A percentile compares a stretch with the other conserved stretches of the same genome.
These are phyloP conservation scores for Apodemia mormo DNA, from an alignment of 2,888 invertebrate species.

Conservation along the genomic window DNA sequence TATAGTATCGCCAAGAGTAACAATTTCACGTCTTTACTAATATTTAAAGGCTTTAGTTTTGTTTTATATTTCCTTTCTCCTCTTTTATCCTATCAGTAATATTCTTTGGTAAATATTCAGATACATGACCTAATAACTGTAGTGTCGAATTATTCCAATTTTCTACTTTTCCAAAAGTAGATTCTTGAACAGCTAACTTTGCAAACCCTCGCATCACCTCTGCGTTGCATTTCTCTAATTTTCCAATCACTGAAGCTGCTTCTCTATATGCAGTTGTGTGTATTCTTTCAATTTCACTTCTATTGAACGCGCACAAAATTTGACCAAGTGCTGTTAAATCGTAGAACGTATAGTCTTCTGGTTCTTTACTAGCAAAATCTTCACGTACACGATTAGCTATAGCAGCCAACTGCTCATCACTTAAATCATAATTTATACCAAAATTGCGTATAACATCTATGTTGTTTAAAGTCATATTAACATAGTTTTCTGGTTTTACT, in stretches of 20 bases:
- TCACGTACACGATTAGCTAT: slow-evolving; percentile 74
- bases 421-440: slow-evolving; percentile 72
- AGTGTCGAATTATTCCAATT: slow-evolving; percentile 63
- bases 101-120: slow-evolving; percentile 51
- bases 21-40: no score
- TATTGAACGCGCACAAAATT: slow-evolving; percentile 81
- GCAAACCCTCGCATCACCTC: slow-evolving; percentile 73
- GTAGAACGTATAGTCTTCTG: slow-evolving; percentile 79
- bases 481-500: slow-evolving; percentile 70
- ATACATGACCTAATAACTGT: slow-evolving; percentile 63
- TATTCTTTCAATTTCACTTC: slow-evolving; percentile 73
- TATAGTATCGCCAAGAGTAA: no score
- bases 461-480: slow-evolving; percentile 73
- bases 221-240: slow-evolving; percentile 64
- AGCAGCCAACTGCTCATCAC: slow-evolving; percentile 61
- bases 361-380: slow-evolving; percentile 77
- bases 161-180: slow-evolving; percentile 68
- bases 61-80: neutral
- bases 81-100: slow-evolving; percentile 21
- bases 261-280: slow-evolving; percentile 78
- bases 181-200: slow-evolving; percentile 58
- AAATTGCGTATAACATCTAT: slow-evolving; percentile 81
- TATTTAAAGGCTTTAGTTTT: neutral
- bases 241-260: slow-evolving; percentile 68
- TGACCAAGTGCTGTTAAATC: slow-evolving; percentile 78